These are phyloP conservation scores for Pararge aegeria DNA, from an alignment of 1,140 invertebrate species.

Conservation along the genomic window DNA sequence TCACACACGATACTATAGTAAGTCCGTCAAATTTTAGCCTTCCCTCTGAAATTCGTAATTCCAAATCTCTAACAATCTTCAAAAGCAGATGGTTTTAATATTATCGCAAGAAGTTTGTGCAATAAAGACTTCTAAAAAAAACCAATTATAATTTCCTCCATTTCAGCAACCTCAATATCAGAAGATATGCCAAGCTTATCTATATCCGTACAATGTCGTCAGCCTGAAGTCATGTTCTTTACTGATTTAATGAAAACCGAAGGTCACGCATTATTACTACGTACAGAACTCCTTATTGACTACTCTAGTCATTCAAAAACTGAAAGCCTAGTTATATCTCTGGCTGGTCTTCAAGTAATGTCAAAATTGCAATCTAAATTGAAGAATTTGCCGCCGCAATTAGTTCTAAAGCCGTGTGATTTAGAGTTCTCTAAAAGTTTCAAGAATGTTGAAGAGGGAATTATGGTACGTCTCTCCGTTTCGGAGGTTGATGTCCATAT, in stretches of 20 bases:
- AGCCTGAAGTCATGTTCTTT: slow-evolving; percentile 90
- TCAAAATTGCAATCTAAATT: slow-evolving; percentile 78
- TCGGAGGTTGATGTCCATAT: slow-evolving; percentile 87
- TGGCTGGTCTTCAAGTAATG: slow-evolving; percentile 85
- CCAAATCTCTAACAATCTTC: too few species aligned
- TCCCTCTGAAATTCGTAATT: too few species aligned
- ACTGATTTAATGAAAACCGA: slow-evolving; percentile 84
- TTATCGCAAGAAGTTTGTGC: too few species aligned
- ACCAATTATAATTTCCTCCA: too few species aligned
- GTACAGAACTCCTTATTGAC: slow-evolving; percentile 87
- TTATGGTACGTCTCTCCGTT: slow-evolving; percentile 81
- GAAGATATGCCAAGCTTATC: slow-evolving; percentile 81
- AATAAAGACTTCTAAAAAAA: too few species aligned
- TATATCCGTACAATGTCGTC: slow-evolving; percentile 85
- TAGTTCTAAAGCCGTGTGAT: slow-evolving; percentile 86
- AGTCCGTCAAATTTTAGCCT: too few species aligned
- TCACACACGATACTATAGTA: too few species aligned
- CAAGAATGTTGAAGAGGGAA: slow-evolving; percentile 82
- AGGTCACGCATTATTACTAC: slow-evolving; percentile 86
- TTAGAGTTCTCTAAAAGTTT: slow-evolving; percentile 85
- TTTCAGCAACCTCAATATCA: slow-evolving; percentile 56
- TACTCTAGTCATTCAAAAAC: slow-evolving; percentile 85
- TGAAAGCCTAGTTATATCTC: slow-evolving; percentile 83
- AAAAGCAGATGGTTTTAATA: too few species aligned
- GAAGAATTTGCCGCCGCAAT: slow-evolving; percentile 77